Base-by-base conservation (phyloP, 1,140 invertebrate genomes). In the Neomicropteryx cornuta region DNA sequence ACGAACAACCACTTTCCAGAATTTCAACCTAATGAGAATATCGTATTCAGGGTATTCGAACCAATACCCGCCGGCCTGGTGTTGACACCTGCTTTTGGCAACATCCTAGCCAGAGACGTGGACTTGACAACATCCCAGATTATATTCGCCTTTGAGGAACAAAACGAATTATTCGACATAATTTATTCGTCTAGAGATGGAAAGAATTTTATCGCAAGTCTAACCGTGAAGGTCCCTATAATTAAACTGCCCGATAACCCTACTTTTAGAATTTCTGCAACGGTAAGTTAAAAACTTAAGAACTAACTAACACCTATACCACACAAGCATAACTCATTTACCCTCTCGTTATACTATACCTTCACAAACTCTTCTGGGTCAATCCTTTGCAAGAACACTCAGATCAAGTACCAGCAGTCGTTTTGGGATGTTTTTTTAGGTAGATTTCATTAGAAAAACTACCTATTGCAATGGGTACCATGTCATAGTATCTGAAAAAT, bases 1-100 rank as follows among this genome's bases (percentile, higher is more conserved):
- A 46, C 41, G 3, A 46, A 46, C 20, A 46, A 40, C 27, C 23
- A 46, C 28, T 3, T n/a, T 10, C 45, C 45, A 5, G 38, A 33
- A 31, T 41, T 43, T 18, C 21, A 36, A 18, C 36, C 24, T 3
- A 23, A 11, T 21, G 20, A 14, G 14, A 13, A 16, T 14, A 43
- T 16, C 20, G 23, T 34, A 3, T 41, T 33, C 17, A 38, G 19
- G 31, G 41, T 46, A n/a, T 41, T 29, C 31, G 41, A 38, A 6
- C 45, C 45, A 3, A 18, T 41, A 10, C 18, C 24, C 2, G 29
- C 34, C 10, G 35, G 30, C 8, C 21, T 43, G 18, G 31, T 35
- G 4, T 27, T 46, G 2, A 39, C 31, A 5, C 19, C 20, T 8
- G 5, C 38, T 6, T 43, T 38, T 24, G 34, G 31, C n/a, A 24